A percentile compares a stretch with the other conserved stretches of the same genome.
phyloP scores from a whole-genome alignment of 2,113 vertebrate species.

The Fregata magnificens region DNA sequence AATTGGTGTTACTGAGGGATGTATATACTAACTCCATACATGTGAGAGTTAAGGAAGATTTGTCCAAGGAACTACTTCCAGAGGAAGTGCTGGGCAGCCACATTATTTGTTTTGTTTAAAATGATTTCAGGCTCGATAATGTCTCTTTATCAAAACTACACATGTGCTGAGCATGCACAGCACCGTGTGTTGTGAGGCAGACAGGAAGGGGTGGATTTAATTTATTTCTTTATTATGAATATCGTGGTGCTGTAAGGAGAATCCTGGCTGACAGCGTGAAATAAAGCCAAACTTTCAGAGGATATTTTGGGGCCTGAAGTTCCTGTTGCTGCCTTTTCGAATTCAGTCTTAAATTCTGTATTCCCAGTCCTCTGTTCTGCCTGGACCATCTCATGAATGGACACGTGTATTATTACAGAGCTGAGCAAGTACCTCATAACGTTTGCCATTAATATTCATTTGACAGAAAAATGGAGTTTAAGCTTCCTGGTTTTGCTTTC shows the following conservation, averaged over 20 bases:
- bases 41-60: background rate
- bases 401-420: background rate
- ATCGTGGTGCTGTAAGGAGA: background rate
- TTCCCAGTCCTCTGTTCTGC: constrained; percentile 11
- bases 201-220: constrained; percentile 44
- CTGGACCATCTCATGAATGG: constrained; percentile 34
- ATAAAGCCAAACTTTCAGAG: constrained; percentile 5
- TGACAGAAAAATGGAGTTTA: constrained; percentile 29
- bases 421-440: background rate
- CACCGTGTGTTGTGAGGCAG: background rate
- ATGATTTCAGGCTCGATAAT: constrained; percentile 39
- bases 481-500: background rate
- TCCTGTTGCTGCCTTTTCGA: background rate
- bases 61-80: constrained; percentile 42
- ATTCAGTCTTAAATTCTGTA: background rate
- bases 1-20: background rate
- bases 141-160: constrained; percentile 45
- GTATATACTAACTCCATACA: background rate
- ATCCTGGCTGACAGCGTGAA: background rate
- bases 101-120: constrained; percentile 60
- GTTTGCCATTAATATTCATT: background rate
- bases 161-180: constrained; percentile 40
- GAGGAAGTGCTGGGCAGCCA: constrained; percentile 52
- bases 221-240: constrained; percentile 48
- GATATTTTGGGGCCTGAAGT: background rate